Conservation (phyloP, 2,888 invertebrate species). For the Tyria jacobaeae region DNA sequence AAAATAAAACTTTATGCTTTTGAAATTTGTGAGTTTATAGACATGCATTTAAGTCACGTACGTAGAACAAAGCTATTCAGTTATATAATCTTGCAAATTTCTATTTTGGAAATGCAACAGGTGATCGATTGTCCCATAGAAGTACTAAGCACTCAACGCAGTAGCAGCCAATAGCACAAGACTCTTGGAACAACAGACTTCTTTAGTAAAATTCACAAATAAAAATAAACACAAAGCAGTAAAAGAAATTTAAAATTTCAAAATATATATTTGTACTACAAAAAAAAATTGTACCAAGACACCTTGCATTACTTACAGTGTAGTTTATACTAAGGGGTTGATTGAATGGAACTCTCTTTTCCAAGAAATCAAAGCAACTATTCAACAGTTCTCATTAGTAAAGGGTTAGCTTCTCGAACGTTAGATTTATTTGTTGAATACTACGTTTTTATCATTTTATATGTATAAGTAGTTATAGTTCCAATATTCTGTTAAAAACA, state of each 20-base stretch:
- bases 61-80: no score
- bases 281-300: no score
- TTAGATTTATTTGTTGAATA: background rate
- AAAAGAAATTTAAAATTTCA: background rate
- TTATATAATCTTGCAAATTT: no score
- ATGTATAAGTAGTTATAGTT: background rate
- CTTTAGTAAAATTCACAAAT: no score
- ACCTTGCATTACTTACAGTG: no score
- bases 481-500: no score
- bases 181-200: background rate
- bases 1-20: no score
- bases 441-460: background rate
- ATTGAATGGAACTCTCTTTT: no score
- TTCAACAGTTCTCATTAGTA: background rate
- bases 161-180: background rate
- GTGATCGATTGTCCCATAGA: background rate
- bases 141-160: background rate
- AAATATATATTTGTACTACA: background rate
- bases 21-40: no score
- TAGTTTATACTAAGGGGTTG: no score
- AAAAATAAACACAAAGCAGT: background rate
- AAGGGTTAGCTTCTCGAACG: background rate
- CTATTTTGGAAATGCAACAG: no score
- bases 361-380: background rate
- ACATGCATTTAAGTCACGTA: no score